Percentiles rank a stretch among this genome's conserved stretches.
These are phyloP conservation scores for Onychomys torridus DNA, from an alignment of 2,797 vertebrate species.

Conservation along the genomic window DNA sequence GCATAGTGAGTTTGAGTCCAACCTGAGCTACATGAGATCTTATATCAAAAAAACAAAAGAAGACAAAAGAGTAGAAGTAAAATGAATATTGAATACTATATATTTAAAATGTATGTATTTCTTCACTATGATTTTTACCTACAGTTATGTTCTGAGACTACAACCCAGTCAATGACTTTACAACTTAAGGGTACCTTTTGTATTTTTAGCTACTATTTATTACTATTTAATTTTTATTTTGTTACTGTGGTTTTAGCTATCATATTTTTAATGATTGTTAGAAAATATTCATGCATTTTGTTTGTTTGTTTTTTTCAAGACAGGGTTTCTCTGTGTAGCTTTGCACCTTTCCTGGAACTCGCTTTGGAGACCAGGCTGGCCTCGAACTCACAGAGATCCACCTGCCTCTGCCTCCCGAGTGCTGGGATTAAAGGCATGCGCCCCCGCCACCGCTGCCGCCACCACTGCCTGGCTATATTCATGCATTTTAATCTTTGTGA, in stretches of 20 bases:
- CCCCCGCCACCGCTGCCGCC: too few relatives aligned
- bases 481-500: background rate
- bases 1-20: background rate
- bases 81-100: constrained; percentile 28
- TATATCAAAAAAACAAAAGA: background rate
- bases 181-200: background rate
- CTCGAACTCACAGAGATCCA: too few relatives aligned
- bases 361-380: too few relatives aligned
- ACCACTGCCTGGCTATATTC: too few relatives aligned
- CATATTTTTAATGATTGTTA: constrained; percentile 5
- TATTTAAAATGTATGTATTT: constrained; percentile 38
- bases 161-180: constrained; percentile 1
- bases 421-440: too few relatives aligned
- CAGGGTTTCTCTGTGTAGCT: too few relatives aligned
- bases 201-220: constrained; percentile 32
- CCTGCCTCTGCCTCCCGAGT: too few relatives aligned
- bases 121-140: constrained; percentile 47
- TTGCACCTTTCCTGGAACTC: too few relatives aligned
- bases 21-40: background rate
- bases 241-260: constrained; percentile 33
- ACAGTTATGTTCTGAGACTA: constrained; percentile 43
- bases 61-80: constrained; percentile 36
- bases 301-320: too few relatives aligned
- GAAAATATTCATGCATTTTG: constrained; percentile 1
- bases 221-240: constrained; percentile 39